Conservation (phyloP, 1,140 invertebrate species). For the Drosophila pseudoobscura region DNA sequence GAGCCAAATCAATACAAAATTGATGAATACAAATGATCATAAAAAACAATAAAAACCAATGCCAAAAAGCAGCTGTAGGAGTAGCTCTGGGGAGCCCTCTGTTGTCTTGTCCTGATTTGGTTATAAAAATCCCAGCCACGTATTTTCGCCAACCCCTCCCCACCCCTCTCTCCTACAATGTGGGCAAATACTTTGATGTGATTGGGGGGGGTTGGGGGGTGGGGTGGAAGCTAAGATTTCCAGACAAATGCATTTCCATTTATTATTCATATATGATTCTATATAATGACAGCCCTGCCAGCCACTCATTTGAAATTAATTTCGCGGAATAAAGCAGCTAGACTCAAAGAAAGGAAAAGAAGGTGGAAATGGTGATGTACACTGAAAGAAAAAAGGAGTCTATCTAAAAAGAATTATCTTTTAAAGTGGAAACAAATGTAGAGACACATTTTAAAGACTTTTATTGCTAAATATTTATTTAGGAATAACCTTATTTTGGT, state of each 20-base stretch:
- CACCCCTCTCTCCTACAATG: constrained; percentile 13
- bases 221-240: constrained; percentile 27
- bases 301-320: constrained; percentile 78
- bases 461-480: too few relatives aligned
- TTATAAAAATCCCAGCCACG: constrained; percentile 78
- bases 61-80: constrained; percentile 65
- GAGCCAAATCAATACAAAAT: constrained; percentile 76
- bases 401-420: too few relatives aligned
- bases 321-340: constrained; percentile 64
- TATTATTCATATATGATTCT: constrained; percentile 65
- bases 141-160: constrained; percentile 29
- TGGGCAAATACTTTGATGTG: constrained; percentile 19
- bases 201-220: not conserved
- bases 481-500: too few relatives aligned
- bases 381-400: not conserved
- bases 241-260: constrained; percentile 60
- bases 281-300: constrained; percentile 58
- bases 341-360: constrained; percentile 25
- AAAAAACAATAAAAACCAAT: constrained; percentile 82
- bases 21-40: constrained; percentile 83
- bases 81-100: constrained; percentile 1
- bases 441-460: too few relatives aligned
- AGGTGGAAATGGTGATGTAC: constrained; percentile 10
- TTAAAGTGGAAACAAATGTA: too few relatives aligned
- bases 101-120: constrained; percentile 68